phyloP scores from a whole-genome alignment of 2,888 invertebrate genomes.

The Aphelenchoides bicaudatus region DNA sequence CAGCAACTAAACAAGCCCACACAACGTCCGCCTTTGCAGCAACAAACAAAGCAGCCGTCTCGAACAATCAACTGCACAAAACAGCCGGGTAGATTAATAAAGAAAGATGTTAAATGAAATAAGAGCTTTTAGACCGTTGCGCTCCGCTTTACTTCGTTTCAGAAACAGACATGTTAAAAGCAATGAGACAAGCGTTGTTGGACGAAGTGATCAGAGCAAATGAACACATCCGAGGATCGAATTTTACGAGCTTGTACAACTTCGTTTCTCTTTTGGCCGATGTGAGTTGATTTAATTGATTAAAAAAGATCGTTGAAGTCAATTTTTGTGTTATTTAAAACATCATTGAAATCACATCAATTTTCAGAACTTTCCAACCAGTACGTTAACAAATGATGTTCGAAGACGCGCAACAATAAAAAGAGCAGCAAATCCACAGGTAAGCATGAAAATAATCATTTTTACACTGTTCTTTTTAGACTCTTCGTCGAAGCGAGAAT shows the following conservation, averaged over 20 bases:
- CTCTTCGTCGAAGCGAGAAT: slow-evolving; percentile 50
- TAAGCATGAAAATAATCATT: too few species aligned
- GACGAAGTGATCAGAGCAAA: slow-evolving; percentile 48
- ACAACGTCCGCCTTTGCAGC: too few species aligned
- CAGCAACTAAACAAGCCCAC: too few species aligned
- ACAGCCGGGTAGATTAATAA: slow-evolving; percentile 53
- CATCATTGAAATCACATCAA: neutral
- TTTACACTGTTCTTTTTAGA: slow-evolving; percentile 33
- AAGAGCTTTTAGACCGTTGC: too few species aligned
- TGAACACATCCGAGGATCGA: slow-evolving; percentile 43
- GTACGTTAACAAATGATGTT: slow-evolving; percentile 40
- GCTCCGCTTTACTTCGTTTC: slow-evolving; percentile 56
- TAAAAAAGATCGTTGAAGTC: too few species aligned
- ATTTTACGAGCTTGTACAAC: slow-evolving; percentile 53
- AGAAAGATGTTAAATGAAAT: too few species aligned
- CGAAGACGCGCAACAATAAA: slow-evolving; percentile 12
- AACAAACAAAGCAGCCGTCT: too few species aligned
- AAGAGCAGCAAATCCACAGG: too few species aligned
- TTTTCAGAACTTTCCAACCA: slow-evolving; percentile 57
- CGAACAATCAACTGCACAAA: slow-evolving; percentile 47
- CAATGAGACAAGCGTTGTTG: slow-evolving; percentile 53
- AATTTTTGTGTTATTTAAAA: slow-evolving; percentile 2
- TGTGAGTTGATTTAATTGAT: slow-evolving; percentile 33
- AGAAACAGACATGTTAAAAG: slow-evolving; percentile 59
- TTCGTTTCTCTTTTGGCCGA: slow-evolving; percentile 54